Evolutionary conservation across 2,888 invertebrate species (phyloP).

Genomic region (Phorcus lineatus): DNA sequence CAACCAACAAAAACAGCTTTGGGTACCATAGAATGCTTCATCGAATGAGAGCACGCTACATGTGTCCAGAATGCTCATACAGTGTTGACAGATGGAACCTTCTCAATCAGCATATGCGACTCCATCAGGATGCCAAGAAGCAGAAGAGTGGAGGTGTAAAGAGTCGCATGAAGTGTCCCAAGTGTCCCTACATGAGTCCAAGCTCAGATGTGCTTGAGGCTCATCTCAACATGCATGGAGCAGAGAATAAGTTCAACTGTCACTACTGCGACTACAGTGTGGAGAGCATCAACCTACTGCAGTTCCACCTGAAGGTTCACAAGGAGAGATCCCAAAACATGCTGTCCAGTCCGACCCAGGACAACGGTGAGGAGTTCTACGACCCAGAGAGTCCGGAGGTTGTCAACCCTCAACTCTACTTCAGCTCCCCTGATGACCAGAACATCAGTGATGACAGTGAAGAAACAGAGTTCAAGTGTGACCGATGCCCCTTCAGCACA

Average conservation of each 20-base stretch:
- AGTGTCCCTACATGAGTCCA: conserved; percentile 60
- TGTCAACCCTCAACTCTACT: conserved; percentile 50
- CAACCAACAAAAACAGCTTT: conserved; percentile 47
- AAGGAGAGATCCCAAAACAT: conserved; percentile 35
- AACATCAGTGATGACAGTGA: conserved; percentile 22
- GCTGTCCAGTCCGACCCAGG: conserved; percentile 38
- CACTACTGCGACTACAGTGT: conserved; percentile 61
- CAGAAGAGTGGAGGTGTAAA: neutral
- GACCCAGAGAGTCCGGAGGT: conserved; percentile 44
- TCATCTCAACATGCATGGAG: conserved; percentile 60
- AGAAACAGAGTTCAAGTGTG: conserved; percentile 58
- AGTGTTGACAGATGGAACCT: conserved; percentile 61
- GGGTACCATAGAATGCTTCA: conserved; percentile 43
- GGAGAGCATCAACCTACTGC: conserved; percentile 50
- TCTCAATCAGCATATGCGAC: conserved; percentile 63
- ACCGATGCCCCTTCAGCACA: conserved; percentile 66
- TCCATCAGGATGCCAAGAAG: conserved; percentile 43
- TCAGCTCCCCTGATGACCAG: conserved; percentile 35
- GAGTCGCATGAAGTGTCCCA: conserved; percentile 52
- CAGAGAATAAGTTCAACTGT: conserved; percentile 59
- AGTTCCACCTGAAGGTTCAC: conserved; percentile 57
- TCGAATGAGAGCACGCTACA: conserved; percentile 35
- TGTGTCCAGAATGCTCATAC: conserved; percentile 65
- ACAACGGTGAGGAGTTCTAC: conserved; percentile 40
- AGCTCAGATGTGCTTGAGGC: conserved; percentile 53